phyloP scores from a whole-genome alignment of 2,797 vertebrate genomes.

The Perodicticus potto region DNA sequence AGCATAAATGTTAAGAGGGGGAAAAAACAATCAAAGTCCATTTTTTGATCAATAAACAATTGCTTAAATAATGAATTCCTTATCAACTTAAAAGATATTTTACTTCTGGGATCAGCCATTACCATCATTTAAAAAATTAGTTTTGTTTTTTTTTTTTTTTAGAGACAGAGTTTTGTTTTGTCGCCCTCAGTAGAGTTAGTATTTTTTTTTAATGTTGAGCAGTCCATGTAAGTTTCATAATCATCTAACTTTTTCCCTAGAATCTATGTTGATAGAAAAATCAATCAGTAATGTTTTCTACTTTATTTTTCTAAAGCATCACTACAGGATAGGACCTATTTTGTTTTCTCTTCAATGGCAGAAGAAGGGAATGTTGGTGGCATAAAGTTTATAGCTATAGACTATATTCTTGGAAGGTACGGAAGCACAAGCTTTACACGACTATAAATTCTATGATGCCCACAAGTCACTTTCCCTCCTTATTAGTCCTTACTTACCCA shows the following conservation, averaged over 20 bases:
- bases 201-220: conserved; percentile 17
- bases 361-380: not conserved
- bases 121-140: not conserved
- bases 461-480: not conserved
- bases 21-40: conserved; percentile 24
- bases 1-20: conserved; percentile 3
- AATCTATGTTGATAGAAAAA: conserved; percentile 56
- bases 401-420: conserved; percentile 4
- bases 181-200: not conserved
- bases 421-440: not conserved
- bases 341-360: conserved; percentile 57
- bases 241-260: not conserved
- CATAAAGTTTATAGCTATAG: not conserved
- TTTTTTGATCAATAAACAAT: conserved; percentile 56
- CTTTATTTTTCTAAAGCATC: conserved; percentile 48
- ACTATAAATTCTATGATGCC: not conserved
- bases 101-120: conserved; percentile 43
- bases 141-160: not conserved
- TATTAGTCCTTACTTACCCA: conserved; percentile 91
- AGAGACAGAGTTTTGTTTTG: not conserved
- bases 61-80: conserved; percentile 60
- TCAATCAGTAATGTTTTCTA: conserved; percentile 54
- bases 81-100: conserved; percentile 45
- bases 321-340: conserved; percentile 1
- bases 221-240: conserved; percentile 2